Conservation (phyloP, 2,888 invertebrate species). For the Spilosoma lubricipeda region DNA sequence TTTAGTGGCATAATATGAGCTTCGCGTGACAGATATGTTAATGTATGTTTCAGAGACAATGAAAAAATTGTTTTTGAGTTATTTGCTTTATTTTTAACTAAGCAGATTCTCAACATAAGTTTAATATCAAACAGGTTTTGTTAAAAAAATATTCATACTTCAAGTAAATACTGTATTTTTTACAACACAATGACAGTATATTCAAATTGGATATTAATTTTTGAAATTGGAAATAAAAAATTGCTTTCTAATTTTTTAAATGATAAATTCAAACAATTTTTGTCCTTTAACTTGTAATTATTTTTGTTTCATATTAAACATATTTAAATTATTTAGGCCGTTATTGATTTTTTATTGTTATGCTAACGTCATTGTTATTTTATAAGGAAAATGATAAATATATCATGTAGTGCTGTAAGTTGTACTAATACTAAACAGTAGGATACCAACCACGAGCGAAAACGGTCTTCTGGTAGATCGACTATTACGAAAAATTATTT, state of each 20-base stretch:
- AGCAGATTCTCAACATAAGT: too few species aligned
- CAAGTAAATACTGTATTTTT: too few species aligned
- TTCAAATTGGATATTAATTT: too few species aligned
- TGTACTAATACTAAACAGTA: slow-evolving; percentile 1
- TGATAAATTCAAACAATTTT: background rate
- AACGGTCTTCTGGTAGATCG: background rate
- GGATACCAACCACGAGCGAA: background rate
- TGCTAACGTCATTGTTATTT: background rate
- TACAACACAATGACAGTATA: too few species aligned
- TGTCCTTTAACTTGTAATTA: background rate
- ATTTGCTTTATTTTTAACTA: too few species aligned
- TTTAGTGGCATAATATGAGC: background rate
- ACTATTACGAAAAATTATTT: background rate
- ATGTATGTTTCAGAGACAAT: too few species aligned
- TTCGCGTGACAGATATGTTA: too few species aligned
- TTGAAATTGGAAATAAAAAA: too few species aligned
- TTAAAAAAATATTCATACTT: too few species aligned
- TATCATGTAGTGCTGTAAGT: background rate
- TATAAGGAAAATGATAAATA: slow-evolving; percentile 8
- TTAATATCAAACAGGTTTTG: too few species aligned
- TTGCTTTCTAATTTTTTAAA: slow-evolving; percentile 4
- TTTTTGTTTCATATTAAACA: background rate
- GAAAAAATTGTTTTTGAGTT: too few species aligned
- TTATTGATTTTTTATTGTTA: background rate
- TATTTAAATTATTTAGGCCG: background rate